Evolutionary conservation across 2,888 invertebrate species (phyloP).

Genomic region (Craniophora ligustri): DNA sequence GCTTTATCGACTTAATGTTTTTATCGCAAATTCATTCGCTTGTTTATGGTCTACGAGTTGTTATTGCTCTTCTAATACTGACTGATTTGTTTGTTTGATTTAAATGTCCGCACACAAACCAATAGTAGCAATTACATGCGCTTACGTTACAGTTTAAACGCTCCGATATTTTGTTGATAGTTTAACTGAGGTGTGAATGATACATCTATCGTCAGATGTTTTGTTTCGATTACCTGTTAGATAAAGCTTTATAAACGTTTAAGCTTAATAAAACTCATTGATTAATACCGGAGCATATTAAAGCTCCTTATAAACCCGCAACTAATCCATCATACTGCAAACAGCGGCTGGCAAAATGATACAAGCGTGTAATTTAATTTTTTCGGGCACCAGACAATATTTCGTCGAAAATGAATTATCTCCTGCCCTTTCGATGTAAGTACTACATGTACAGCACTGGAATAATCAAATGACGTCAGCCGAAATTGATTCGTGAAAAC

Average conservation of each 20-base stretch:
- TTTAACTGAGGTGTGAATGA: neutral
- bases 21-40: constrained; percentile 73
- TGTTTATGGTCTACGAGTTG: constrained; percentile 72
- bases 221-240: neutral
- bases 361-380: constrained; percentile 65
- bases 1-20: constrained; percentile 78
- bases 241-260: neutral
- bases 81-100: constrained; percentile 68
- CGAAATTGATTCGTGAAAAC: constrained; percentile 70
- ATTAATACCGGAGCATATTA: constrained; percentile 11
- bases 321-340: constrained; percentile 37
- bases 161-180: constrained; percentile 10
- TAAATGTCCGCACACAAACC: constrained; percentile 46
- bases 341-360: constrained; percentile 48
- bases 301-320: constrained; percentile 11
- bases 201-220: neutral
- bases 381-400: constrained; percentile 70
- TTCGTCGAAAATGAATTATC: constrained; percentile 78
- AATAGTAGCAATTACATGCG: constrained; percentile 32
- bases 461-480: constrained; percentile 73
- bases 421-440: constrained; percentile 69
- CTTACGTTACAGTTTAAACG: constrained; percentile 9
- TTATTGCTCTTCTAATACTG: constrained; percentile 71
- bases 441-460: constrained; percentile 59
- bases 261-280: neutral